These are phyloP conservation scores for Hydroisotoma schaefferi DNA, from an alignment of 2,888 invertebrate species.

Conservation along the genomic window DNA sequence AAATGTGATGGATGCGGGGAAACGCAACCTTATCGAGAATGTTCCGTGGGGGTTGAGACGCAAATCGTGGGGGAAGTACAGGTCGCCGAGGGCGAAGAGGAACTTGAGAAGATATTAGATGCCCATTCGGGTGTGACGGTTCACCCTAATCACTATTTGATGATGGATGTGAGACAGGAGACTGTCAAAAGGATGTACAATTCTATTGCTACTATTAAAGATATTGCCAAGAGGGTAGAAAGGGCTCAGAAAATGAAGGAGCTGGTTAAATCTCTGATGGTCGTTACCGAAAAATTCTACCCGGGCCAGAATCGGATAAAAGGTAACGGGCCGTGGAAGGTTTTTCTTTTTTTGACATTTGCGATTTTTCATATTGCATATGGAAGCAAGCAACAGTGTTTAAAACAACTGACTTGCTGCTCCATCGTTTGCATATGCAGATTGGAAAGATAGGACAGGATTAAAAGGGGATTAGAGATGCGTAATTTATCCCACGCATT, in stretches of 20 bases:
- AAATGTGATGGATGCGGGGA: slow-evolving; percentile 34
- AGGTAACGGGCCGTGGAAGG: slow-evolving; percentile 18
- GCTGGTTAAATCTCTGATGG: slow-evolving; percentile 23
- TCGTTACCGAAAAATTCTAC: slow-evolving; percentile 28
- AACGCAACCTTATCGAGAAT: slow-evolving; percentile 25
- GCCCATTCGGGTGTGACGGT: slow-evolving; percentile 22
- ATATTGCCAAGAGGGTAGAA: slow-evolving; percentile 15
- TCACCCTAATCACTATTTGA: slow-evolving; percentile 36
- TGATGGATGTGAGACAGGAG: slow-evolving; percentile 37
- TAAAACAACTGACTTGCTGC: no score
- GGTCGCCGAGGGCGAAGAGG: slow-evolving; percentile 26
- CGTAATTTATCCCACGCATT: no score
- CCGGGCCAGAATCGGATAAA: slow-evolving; percentile 38
- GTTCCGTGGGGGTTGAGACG: slow-evolving; percentile 30
- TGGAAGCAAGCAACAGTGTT: no score
- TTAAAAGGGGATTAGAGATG: no score
- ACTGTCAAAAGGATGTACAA: slow-evolving; percentile 33
- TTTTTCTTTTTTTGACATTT: not conserved
- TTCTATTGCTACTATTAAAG: slow-evolving; percentile 29
- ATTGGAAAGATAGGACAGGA: no score
- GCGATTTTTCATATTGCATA: no score
- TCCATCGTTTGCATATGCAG: no score
- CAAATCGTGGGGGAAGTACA: slow-evolving; percentile 28
- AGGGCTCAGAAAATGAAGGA: slow-evolving; percentile 32
- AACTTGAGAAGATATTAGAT: slow-evolving; percentile 28